Conservation (phyloP, 2,113 vertebrate species). For the Pantherophis guttatus region DNA sequence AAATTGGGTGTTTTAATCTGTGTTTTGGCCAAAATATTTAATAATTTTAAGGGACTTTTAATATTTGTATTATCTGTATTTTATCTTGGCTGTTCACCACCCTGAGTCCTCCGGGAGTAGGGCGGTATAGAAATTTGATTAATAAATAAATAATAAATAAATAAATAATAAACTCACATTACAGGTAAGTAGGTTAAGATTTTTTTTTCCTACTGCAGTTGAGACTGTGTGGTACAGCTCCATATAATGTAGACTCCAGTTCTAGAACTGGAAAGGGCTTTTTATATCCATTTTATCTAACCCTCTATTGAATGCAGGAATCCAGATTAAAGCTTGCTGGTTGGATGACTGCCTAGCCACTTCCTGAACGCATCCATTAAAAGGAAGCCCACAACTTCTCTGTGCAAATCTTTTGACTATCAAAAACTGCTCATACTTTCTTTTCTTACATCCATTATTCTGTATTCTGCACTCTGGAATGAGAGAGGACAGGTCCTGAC, state of each 20-base stretch:
- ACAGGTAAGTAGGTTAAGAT: background rate
- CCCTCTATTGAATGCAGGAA: background rate
- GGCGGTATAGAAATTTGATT: too few species aligned
- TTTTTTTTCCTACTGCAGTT: background rate
- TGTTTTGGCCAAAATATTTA: too few species aligned
- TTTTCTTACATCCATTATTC: background rate
- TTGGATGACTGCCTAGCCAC: background rate
- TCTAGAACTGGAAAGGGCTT: background rate
- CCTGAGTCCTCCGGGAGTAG: too few species aligned
- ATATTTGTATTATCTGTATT: too few species aligned
- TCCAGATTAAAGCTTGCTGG: background rate
- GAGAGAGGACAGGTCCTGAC: background rate
- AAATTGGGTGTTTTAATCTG: too few species aligned
- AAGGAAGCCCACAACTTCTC: background rate
- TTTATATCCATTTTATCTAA: background rate
- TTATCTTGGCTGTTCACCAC: too few species aligned
- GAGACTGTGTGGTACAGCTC: background rate
- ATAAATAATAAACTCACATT: background rate
- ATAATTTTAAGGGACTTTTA: too few species aligned
- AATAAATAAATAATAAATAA: too few species aligned
- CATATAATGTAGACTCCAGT: background rate
- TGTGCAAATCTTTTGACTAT: background rate
- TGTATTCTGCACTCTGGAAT: background rate
- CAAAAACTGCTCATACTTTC: background rate
- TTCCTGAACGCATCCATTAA: background rate